These are phyloP conservation scores for Echinarachnius parma DNA, from an alignment of 53 echinoderm and acorn worm genomes.

Conservation along the genomic window DNA sequence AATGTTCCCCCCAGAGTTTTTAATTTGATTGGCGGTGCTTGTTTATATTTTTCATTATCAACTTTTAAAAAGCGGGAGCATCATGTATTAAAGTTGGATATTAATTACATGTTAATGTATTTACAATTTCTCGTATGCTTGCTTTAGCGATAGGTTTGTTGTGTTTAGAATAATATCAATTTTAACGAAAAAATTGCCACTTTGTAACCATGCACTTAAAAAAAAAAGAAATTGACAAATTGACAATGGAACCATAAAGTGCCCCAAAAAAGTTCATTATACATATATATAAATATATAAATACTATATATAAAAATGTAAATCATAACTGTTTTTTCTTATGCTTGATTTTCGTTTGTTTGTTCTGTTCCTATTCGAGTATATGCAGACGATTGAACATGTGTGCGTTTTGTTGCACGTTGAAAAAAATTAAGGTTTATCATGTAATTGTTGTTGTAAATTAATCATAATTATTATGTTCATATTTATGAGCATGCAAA, in stretches of 20 bases:
- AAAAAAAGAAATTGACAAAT: neutral
- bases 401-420: constrained; percentile 10
- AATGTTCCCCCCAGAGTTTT: no score
- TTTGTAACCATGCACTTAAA: neutral
- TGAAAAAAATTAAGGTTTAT: neutral
- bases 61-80: no score
- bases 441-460: constrained; percentile 19
- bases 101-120: no score
- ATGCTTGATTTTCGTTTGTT: neutral
- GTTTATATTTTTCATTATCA: no score
- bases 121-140: no score
- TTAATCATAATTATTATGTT: constrained; percentile 26
- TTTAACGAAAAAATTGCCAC: no score
- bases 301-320: no score
- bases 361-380: neutral
- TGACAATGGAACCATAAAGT: constrained; percentile 33
- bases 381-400: constrained; percentile 8
- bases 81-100: no score
- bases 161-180: no score
- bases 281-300: constrained; percentile 8
- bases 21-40: no score
- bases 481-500: constrained; percentile 50
- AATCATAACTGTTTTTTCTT: no score
- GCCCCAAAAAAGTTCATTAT: constrained; percentile 39
- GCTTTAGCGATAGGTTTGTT: no score